Base-by-base conservation (phyloP, 1,140 invertebrate genomes). In the Batillaria attramentaria region DNA sequence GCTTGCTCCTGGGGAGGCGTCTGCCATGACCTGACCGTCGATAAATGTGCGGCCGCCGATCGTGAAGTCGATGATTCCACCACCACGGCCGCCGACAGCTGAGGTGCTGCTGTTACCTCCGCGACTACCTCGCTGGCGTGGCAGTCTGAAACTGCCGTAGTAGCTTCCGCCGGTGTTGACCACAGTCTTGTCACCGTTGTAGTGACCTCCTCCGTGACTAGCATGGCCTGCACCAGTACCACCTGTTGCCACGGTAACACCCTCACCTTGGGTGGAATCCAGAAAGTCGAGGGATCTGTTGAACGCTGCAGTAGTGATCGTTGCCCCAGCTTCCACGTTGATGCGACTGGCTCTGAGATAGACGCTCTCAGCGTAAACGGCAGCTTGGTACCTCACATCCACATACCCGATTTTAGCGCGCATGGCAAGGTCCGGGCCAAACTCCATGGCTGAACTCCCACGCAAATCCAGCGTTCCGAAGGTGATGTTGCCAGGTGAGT, bases 281-380 rank as follows among this genome's bases (percentile, higher is more conserved):
- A 86, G 70, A 31, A 80, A 81, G 74, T 88, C 85, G 16, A 76
- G 57, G 8, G 81, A 62, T 70, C 87, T 79, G 54, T 88, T 83
- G 16, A 72, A 76, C 24, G 85, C 83, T 28, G 87, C 82, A 2
- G 80, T 62, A 43, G 85, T 88, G 35, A 88, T 50, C 24, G 60
- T 82, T 28, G 84, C 80, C 3, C 87, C 87, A 50, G 85, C 85
- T 73, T 88, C 87, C 2, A 88, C 50, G 70, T 88, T 87, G n/a
- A 87, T 50, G 16, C 42, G 42, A 65, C 82, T 83, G 46, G 82
- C 74, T 57, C 77, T 81, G 20, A 88, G 77, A 16, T 78, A 76
- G 8, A 88, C 80, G 65, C 83, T 86, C 72, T 88, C 87, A 24
- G 87, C 85, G 33, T 81, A 86, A 31, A 88, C 81, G 8, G 77